Percentiles rank a stretch among this genome's conserved stretches.
Evolutionary conservation across 2,113 vertebrate species (phyloP).

Genomic region (Pica pica): DNA sequence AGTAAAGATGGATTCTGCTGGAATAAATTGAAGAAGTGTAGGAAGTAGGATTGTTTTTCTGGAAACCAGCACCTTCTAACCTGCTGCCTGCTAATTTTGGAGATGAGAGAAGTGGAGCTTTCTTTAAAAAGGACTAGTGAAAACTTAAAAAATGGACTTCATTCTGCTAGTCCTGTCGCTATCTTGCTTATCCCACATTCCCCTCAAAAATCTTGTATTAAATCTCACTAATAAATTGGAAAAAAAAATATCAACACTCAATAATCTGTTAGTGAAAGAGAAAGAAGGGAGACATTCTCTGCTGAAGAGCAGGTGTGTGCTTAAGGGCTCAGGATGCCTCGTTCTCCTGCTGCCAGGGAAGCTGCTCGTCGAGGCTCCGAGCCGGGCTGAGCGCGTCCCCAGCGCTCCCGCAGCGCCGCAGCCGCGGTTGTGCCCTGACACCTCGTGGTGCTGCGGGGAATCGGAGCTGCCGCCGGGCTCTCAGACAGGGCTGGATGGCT

Average conservation of each 20-base stretch:
- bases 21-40: neutral
- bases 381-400: neutral
- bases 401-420: neutral
- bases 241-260: neutral
- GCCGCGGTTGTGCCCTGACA: neutral
- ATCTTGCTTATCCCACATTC: accelerated
- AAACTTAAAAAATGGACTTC: neutral
- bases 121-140: neutral
- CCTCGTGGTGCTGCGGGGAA: neutral
- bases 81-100: neutral
- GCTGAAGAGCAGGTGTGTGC: neutral
- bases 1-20: neutral
- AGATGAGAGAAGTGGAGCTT: neutral
- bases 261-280: neutral
- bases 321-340: accelerated
- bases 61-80: neutral
- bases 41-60: neutral
- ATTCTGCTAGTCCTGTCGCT: neutral
- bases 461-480: neutral
- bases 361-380: accelerated
- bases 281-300: neutral
- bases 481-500: accelerated
- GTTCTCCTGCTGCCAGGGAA: accelerated
- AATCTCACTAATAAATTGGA: neutral
- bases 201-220: neutral